Conservation (phyloP, 2,888 invertebrate species). For the Ferrisia virgata region DNA sequence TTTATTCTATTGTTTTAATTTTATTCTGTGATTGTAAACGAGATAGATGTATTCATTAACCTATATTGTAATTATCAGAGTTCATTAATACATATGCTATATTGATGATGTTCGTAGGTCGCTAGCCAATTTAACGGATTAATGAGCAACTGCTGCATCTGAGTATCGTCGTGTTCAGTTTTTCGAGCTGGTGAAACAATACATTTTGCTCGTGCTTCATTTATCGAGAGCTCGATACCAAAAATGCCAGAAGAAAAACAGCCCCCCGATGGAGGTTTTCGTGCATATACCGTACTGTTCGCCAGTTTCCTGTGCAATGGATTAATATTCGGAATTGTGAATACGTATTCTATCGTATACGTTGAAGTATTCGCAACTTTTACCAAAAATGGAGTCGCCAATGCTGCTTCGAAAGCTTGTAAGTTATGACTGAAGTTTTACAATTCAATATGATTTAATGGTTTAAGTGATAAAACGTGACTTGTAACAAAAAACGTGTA, state of each 20-base stretch:
- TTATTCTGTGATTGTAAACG: no score
- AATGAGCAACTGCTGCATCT: not conserved
- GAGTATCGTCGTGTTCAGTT: not conserved
- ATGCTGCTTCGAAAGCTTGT: conserved; percentile 81
- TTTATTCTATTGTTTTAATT: no score
- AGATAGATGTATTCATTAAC: not conserved
- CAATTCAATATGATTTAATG: not conserved
- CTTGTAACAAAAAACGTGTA: no score
- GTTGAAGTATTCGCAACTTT: conserved; percentile 66
- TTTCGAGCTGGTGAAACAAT: no score
- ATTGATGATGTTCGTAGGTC: not conserved
- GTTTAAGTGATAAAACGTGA: not conserved
- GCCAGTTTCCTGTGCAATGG: conserved; percentile 87
- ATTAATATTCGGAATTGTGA: conserved; percentile 84
- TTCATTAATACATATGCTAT: not conserved
- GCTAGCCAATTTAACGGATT: not conserved
- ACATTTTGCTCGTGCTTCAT: not conserved
- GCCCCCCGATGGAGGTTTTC: conserved; percentile 72
- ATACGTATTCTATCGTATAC: conserved; percentile 80
- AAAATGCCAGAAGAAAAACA: conserved; percentile 51
- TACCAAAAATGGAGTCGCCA: conserved; percentile 62
- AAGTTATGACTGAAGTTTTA: conserved; percentile 56
- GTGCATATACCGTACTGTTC: conserved; percentile 78
- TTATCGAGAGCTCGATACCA: not conserved
- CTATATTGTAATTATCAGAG: not conserved